Evolutionary conservation across 2,113 vertebrate genomes (phyloP).

Genomic region (Megaptera novaeangliae): DNA sequence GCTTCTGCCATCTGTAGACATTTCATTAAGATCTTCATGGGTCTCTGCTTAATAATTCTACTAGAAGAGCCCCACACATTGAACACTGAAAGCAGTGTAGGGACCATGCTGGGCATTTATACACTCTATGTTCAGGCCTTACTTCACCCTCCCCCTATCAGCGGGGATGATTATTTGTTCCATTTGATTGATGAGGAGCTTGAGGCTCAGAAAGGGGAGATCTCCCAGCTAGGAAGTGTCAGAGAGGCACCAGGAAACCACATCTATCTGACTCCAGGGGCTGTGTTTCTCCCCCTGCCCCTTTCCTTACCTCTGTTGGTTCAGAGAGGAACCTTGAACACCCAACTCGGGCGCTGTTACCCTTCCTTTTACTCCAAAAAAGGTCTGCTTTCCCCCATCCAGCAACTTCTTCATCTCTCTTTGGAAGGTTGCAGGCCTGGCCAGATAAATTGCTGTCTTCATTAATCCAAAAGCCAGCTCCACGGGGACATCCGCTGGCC

Average conservation of each 20-base stretch:
- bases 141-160: rapidly evolving
- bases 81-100: rapidly evolving
- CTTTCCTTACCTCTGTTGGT: not conserved
- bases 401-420: not conserved
- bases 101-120: rapidly evolving
- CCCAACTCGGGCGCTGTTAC: rapidly evolving
- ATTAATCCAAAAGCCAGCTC: not conserved
- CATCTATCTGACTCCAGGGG: rapidly evolving
- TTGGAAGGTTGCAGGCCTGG: not conserved
- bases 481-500: not conserved
- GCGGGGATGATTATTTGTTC: not conserved
- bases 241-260: rapidly evolving
- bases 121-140: rapidly evolving
- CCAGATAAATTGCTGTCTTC: not conserved
- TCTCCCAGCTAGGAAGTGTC: not conserved
- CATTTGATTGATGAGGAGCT: not conserved
- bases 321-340: too few species aligned
- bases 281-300: rapidly evolving
- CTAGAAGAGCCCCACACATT: rapidly evolving
- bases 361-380: not conserved
- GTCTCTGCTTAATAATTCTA: not conserved
- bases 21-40: rapidly evolving
- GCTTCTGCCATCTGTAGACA: rapidly evolving
- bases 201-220: not conserved
- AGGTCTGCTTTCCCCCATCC: not conserved